Evolutionary conservation across 2,113 vertebrate genomes (phyloP).

Genomic region (Chitala chitala): DNA sequence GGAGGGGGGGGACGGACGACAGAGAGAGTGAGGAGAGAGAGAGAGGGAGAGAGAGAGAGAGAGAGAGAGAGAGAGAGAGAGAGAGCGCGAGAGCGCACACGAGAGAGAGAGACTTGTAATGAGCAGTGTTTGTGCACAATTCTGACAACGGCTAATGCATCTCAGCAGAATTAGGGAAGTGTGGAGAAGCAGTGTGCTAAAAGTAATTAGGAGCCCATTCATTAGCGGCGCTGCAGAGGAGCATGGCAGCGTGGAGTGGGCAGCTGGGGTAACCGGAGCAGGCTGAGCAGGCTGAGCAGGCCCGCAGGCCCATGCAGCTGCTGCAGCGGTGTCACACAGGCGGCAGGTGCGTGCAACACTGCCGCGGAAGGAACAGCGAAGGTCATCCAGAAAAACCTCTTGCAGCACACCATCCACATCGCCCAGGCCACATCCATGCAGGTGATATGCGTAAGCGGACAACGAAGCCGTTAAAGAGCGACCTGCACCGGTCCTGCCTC

Average conservation of each 20-base stretch:
- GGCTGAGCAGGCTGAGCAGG: neutral
- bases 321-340: constrained; percentile 39
- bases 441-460: too few relatives aligned
- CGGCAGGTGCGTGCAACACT: constrained; percentile 46
- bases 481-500: too few relatives aligned
- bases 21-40: neutral
- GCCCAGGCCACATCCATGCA: neutral
- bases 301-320: constrained; percentile 33
- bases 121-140: constrained; percentile 37
- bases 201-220: constrained; percentile 75
- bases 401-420: neutral
- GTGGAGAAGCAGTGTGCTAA: constrained; percentile 40
- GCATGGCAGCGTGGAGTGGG: constrained; percentile 40
- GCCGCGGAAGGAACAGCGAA: constrained; percentile 24
- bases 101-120: constrained; percentile 33
- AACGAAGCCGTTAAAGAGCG: too few relatives aligned
- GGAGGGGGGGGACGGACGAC: neutral
- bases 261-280: neutral
- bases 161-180: constrained; percentile 47
- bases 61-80: neutral
- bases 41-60: constrained; percentile 28
- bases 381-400: constrained; percentile 29
- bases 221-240: constrained; percentile 71
- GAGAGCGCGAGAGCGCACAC: neutral
- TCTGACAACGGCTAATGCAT: constrained; percentile 45